Evolutionary conservation across 1,140 invertebrate species (phyloP).

Genomic region (Saxidomus purpurata): DNA sequence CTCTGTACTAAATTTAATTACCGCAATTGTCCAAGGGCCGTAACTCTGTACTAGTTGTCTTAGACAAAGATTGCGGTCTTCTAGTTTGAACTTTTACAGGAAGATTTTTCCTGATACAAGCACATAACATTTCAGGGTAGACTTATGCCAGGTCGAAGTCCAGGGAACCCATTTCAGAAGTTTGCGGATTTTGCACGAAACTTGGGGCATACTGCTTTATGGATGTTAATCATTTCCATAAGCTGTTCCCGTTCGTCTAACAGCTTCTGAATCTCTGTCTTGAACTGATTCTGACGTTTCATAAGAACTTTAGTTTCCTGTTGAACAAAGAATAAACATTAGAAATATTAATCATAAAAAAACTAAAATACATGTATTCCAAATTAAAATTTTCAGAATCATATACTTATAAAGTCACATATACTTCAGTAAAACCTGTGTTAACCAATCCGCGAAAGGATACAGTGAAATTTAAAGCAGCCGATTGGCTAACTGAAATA

Average conservation of each 20-base stretch:
- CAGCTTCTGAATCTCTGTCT: conserved; percentile 72
- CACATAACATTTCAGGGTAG: neutral
- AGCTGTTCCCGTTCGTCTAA: conserved; percentile 73
- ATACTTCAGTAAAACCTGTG: too few species aligned
- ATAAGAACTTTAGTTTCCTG: conserved; percentile 74
- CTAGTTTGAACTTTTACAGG: neutral
- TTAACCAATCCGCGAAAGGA: too few species aligned
- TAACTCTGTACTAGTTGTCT: too few species aligned
- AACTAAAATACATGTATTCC: too few species aligned
- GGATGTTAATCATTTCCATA: conserved; percentile 73
- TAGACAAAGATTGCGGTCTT: neutral
- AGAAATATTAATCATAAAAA: neutral
- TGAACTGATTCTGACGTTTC: conserved; percentile 65
- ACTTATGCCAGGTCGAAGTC: neutral
- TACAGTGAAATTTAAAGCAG: too few species aligned
- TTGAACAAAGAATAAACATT: neutral
- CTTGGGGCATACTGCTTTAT: conserved; percentile 74
- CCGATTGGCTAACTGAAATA: too few species aligned
- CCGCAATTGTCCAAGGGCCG: too few species aligned
- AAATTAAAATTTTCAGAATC: neutral
- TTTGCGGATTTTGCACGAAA: conserved; percentile 7
- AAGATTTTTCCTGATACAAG: neutral
- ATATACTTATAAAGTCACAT: too few species aligned
- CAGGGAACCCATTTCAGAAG: neutral
- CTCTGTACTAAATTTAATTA: too few species aligned